A percentile compares a stretch with the other conserved stretches of the same genome.
Conservation (phyloP, 2,797 vertebrate species). For the Intellagama lesueurii region DNA sequence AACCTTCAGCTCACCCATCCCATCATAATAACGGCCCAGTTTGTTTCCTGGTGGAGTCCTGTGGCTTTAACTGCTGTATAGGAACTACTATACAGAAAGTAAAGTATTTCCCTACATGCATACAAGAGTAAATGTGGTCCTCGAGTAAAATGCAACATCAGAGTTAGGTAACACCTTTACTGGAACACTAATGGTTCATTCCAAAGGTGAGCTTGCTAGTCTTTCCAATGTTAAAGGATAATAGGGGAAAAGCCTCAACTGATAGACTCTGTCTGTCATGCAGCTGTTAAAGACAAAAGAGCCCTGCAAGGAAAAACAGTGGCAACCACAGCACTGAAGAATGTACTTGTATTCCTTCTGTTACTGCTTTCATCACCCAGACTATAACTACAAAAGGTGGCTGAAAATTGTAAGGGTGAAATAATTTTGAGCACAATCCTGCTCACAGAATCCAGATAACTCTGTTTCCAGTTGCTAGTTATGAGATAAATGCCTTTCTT, state of each 20-base stretch:
- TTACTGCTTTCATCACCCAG: not conserved
- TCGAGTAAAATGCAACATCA: no score
- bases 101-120: not conserved
- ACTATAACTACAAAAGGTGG: no score
- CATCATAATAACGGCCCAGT: not conserved
- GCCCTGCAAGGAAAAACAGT: not conserved
- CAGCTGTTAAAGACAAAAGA: not conserved
- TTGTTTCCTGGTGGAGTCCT: not conserved
- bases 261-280: not conserved
- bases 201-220: not conserved
- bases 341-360: not conserved
- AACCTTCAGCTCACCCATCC: not conserved
- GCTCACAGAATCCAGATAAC: no score
- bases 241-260: not conserved
- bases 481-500: no score
- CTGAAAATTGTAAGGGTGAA: no score
- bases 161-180: no score
- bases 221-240: not conserved
- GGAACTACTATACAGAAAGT: not conserved
- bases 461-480: no score
- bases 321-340: not conserved
- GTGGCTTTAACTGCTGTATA: not conserved
- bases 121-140: no score
- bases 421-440: no score
- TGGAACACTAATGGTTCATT: not conserved